Base-by-base conservation (phyloP, 1,140 invertebrate species). In the Stegodyphus mimosarum region DNA sequence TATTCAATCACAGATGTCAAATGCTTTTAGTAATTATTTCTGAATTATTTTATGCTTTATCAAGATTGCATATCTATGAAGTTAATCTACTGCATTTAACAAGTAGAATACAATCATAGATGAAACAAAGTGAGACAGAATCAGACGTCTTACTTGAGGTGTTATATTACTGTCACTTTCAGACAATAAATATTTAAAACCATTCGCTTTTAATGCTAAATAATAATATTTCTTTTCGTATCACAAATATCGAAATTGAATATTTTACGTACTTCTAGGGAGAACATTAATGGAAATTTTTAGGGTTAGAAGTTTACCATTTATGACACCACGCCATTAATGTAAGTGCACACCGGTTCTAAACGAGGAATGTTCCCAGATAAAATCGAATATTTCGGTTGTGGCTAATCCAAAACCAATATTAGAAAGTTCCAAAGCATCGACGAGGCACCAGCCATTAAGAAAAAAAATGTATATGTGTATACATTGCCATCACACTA, bases 391-490 rank as follows among this genome's bases (percentile, higher is more conserved):
- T 49, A 18, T 53, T 64, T 15, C 9, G 55, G 33, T 55, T 72
- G 51, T 72, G 78, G 18, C 53, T 83, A 72, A 83, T 83, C 80
- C 50, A 49, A 83, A 83, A 74, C 80, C 80, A 74, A 83, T 83
- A 83, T 74, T 72, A 63, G 48, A 60, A n/a, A 50, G 60, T 15
- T 15, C 15, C 55, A 60, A 60, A 60, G 33, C 33, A 33, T 33
- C 33, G 33, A 33, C 33, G 7, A 67, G 7, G 64, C 17, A 67
- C 13, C 17, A 67, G 17, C 33, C 71, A 83, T 83, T 83, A 83
- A 83, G 74, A 83, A 83, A 10, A 60, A 52, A 83, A 64, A 73
- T 74, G 48, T 83, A 66, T 83, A 83, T 66, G 50, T 33, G 51
- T 83, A 52, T 33, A 66, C 60, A 17, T 70, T 63, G 51, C 33